These are phyloP conservation scores for Condylostylus longicornis DNA, from an alignment of 1,140 invertebrate genomes.

Conservation along the genomic window DNA sequence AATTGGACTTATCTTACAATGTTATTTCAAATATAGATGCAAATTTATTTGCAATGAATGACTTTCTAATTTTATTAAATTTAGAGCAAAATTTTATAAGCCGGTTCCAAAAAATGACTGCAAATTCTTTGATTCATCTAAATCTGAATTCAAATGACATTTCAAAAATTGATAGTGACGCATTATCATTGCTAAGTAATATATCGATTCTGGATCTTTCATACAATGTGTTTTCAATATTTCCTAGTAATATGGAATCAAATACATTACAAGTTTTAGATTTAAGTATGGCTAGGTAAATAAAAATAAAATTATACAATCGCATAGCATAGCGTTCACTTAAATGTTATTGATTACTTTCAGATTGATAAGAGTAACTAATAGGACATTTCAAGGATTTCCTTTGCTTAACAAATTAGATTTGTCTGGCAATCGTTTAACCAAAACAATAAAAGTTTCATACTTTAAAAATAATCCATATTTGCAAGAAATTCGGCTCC, in stretches of 20 bases:
- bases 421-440: slow-evolving; percentile 49
- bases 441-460: slow-evolving; percentile 37
- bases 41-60: slow-evolving; percentile 38
- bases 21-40: slow-evolving; percentile 39
- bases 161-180: slow-evolving; percentile 34
- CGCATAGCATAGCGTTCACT: background rate
- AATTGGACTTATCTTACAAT: slow-evolving; percentile 50
- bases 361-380: slow-evolving; percentile 13
- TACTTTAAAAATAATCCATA: slow-evolving; percentile 44
- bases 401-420: slow-evolving; percentile 39
- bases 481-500: slow-evolving; percentile 38
- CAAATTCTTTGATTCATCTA: slow-evolving; percentile 36
- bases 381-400: slow-evolving; percentile 39
- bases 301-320: background rate
- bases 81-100: slow-evolving; percentile 49
- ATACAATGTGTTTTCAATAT: slow-evolving; percentile 38
- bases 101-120: slow-evolving; percentile 38
- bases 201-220: slow-evolving; percentile 40
- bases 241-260: slow-evolving; percentile 40
- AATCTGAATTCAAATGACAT: slow-evolving; percentile 47
- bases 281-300: slow-evolving; percentile 34
- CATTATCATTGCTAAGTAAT: slow-evolving; percentile 36
- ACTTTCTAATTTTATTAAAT: slow-evolving; percentile 39
- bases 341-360: slow-evolving; percentile 9
- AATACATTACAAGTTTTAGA: slow-evolving; percentile 39